phyloP scores from a whole-genome alignment of 2,888 invertebrate species.

The Lepetodrilus schrolli region DNA sequence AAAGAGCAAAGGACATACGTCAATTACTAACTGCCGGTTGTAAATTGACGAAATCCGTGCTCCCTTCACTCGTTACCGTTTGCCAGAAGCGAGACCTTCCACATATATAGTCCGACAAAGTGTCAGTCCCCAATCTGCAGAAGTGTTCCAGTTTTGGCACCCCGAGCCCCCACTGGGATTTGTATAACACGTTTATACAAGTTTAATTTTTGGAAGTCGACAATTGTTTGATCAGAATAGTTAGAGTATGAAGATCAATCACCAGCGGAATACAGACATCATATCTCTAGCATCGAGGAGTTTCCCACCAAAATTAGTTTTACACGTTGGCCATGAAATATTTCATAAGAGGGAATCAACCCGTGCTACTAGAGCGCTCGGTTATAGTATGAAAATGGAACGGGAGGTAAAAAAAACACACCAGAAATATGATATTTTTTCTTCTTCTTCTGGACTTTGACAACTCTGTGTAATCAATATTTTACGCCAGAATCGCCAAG shows the following conservation, averaged over 20 bases:
- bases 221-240: constrained; percentile 23
- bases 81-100: constrained; percentile 4
- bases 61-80: background rate
- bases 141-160: background rate
- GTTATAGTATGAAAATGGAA: background rate
- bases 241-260: constrained; percentile 17
- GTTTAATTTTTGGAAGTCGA: constrained; percentile 27
- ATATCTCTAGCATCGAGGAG: background rate
- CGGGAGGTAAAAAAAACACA: constrained; percentile 2
- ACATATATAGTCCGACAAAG: constrained; percentile 19
- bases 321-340: constrained; percentile 13
- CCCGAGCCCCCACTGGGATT: background rate
- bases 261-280: constrained; percentile 4
- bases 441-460: constrained; percentile 13
- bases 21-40: background rate
- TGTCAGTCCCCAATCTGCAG: constrained; percentile 19
- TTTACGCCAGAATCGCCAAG: background rate
- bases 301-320: constrained; percentile 17
- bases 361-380: background rate
- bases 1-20: constrained; percentile 12
- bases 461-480: constrained; percentile 11
- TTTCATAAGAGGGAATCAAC: constrained; percentile 16
- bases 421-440: constrained; percentile 13
- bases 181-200: background rate
- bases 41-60: constrained; percentile 6